Conservation (phyloP, 2,113 vertebrate genomes). For the Chloroceryle aenea region DNA sequence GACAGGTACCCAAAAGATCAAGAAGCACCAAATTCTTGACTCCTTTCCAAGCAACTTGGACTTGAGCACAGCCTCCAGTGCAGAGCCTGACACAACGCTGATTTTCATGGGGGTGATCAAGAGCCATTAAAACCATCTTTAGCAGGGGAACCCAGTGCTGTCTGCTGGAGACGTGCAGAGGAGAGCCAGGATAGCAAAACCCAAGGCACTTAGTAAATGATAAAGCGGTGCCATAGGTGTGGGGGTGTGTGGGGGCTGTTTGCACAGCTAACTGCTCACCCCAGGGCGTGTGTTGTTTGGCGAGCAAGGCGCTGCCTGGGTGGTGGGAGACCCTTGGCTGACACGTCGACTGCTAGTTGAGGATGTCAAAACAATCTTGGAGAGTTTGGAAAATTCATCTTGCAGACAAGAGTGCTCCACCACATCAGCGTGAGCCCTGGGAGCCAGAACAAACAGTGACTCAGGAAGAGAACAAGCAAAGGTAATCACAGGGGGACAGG, state of each 20-base stretch:
- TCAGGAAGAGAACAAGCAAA: not conserved
- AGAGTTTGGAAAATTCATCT: not conserved
- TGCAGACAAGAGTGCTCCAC: not conserved
- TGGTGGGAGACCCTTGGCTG: conserved; percentile 57
- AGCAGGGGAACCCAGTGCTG: not conserved
- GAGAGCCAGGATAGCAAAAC: not conserved
- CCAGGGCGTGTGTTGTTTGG: not conserved
- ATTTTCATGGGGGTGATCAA: not conserved
- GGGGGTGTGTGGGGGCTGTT: rapidly evolving
- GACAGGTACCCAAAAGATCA: not conserved
- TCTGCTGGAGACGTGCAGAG: not conserved
- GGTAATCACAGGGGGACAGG: not conserved
- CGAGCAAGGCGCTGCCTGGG: not conserved
- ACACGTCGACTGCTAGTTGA: not conserved
- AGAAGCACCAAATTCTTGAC: not conserved
- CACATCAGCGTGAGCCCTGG: not conserved
- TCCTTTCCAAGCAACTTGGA: not conserved
- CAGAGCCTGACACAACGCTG: rapidly evolving
- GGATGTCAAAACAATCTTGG: not conserved
- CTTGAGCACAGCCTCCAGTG: not conserved
- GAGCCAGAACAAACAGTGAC: conserved; percentile 32
- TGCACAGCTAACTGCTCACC: not conserved
- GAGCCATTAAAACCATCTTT: not conserved
- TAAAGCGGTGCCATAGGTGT: not conserved
- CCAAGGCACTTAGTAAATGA: not conserved